Evolutionary conservation across 2,888 invertebrate species (phyloP).

Genomic region (Chaetogeoica ovagalla): DNA sequence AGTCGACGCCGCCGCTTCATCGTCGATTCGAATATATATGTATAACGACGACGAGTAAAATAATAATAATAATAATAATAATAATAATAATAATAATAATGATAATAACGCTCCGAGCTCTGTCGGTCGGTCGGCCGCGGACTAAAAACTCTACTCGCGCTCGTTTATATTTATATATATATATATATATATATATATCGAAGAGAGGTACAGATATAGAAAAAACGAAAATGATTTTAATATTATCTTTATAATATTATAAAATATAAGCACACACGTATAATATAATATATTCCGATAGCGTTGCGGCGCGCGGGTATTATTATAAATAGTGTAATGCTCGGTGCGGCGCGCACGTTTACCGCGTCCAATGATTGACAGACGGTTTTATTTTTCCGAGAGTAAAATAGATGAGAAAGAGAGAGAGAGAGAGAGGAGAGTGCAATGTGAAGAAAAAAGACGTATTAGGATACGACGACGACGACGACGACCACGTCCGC

Average conservation of each 20-base stretch:
- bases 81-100: slow-evolving; percentile 40
- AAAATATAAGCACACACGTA: no score
- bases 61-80: slow-evolving; percentile 40
- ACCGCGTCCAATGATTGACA: slow-evolving; percentile 37
- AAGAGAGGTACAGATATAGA: no score
- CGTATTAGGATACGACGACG: no score
- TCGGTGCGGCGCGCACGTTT: background rate
- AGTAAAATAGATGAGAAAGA: no score
- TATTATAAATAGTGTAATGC: no score
- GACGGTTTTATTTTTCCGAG: slow-evolving; percentile 29
- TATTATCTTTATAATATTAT: slow-evolving; percentile 25
- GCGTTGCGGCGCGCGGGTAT: no score
- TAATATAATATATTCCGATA: no score
- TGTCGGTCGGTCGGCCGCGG: slow-evolving; percentile 18
- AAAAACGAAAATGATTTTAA: slow-evolving; percentile 45
- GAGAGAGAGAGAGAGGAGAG: no score
- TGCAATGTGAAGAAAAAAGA: no score
- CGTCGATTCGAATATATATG: slow-evolving; percentile 28
- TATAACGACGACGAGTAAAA: slow-evolving; percentile 26
- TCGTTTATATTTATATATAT: background rate
- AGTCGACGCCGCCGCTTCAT: background rate
- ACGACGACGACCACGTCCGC: no score
- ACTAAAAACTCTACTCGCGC: background rate
- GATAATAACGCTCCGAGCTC: slow-evolving; percentile 40
- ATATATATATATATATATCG: background rate